Percentiles rank a stretch among this genome's conserved stretches.
phyloP scores from a whole-genome alignment of 1,140 invertebrate genomes.

The Pygmarrhopalites habei region DNA sequence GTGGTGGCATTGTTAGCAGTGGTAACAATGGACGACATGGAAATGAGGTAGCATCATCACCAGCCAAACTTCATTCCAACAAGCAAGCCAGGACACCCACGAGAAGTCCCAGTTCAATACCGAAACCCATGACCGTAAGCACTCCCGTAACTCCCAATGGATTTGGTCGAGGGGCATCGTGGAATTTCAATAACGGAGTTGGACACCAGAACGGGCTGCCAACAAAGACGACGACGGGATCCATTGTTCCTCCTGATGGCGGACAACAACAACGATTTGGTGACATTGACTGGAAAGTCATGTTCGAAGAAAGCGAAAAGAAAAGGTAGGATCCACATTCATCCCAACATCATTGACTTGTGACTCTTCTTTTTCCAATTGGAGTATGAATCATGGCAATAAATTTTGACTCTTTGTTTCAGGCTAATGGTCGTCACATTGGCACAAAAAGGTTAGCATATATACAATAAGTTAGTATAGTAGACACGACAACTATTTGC shows the following conservation, averaged over 20 bases:
- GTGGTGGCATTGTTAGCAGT: not conserved
- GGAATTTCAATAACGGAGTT: too few relatives aligned
- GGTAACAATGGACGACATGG: not conserved
- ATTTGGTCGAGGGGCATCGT: not conserved
- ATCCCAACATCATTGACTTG: too few relatives aligned
- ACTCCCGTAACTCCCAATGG: not conserved
- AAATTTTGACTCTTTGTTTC: too few relatives aligned
- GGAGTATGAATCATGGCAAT: too few relatives aligned
- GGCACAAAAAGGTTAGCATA: constrained; percentile 36
- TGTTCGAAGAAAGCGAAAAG: constrained; percentile 38
- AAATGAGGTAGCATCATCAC: not conserved
- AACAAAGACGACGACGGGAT: too few relatives aligned
- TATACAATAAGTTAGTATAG: too few relatives aligned
- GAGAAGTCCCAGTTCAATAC: constrained; percentile 7
- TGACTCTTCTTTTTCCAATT: too few relatives aligned
- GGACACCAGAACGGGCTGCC: too few relatives aligned
- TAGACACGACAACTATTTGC: too few relatives aligned
- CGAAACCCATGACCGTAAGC: not conserved
- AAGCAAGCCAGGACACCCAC: constrained; percentile 13
- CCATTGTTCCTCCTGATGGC: not conserved
- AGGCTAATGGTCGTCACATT: constrained; percentile 28
- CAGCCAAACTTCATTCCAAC: not conserved
- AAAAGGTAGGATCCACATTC: too few relatives aligned
- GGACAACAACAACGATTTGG: too few relatives aligned
- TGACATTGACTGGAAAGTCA: constrained; percentile 36